phyloP scores from a whole-genome alignment of 2,888 invertebrate species.

The Operophtera brumata region DNA sequence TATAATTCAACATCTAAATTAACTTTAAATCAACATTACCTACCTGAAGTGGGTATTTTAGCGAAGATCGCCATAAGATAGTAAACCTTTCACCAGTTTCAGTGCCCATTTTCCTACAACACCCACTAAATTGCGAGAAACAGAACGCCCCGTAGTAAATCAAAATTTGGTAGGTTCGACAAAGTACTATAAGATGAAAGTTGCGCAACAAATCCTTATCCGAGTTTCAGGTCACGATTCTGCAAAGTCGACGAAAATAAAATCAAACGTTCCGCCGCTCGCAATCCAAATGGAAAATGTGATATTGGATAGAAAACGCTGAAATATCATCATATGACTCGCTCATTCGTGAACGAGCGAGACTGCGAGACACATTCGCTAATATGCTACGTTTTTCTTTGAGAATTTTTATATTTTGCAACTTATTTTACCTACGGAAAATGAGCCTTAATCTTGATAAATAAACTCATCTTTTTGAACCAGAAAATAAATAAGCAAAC shows the following conservation, averaged over 20 bases:
- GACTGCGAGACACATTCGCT: conserved; percentile 27
- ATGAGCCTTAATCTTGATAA: neutral
- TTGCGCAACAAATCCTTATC: conserved; percentile 63
- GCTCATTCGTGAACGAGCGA: conserved; percentile 36
- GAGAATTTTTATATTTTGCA: conserved; percentile 10
- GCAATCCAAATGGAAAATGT: conserved; percentile 60
- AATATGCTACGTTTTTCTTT: conserved; percentile 22
- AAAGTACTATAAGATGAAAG: conserved; percentile 56
- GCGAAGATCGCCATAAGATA: conserved; percentile 2
- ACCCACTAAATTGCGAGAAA: conserved; percentile 34
- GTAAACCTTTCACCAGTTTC: conserved; percentile 6
- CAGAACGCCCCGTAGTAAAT: conserved; percentile 35
- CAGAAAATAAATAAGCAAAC: too few species aligned
- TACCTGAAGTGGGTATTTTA: neutral
- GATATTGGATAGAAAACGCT: conserved; percentile 57
- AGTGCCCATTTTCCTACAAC: conserved; percentile 23
- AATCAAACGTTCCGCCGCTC: conserved; percentile 64
- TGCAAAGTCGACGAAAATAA: conserved; percentile 70
- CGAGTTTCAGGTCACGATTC: conserved; percentile 68
- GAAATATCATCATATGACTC: conserved; percentile 58
- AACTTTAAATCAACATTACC: neutral
- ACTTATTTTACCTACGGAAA: neutral
- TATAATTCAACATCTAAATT: neutral
- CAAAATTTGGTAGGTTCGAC: conserved; percentile 47
- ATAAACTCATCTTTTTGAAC: neutral